Percentiles rank a stretch among this genome's conserved stretches.
Conservation (phyloP, 2,113 vertebrate genomes). For the Seriola rivoliana region DNA sequence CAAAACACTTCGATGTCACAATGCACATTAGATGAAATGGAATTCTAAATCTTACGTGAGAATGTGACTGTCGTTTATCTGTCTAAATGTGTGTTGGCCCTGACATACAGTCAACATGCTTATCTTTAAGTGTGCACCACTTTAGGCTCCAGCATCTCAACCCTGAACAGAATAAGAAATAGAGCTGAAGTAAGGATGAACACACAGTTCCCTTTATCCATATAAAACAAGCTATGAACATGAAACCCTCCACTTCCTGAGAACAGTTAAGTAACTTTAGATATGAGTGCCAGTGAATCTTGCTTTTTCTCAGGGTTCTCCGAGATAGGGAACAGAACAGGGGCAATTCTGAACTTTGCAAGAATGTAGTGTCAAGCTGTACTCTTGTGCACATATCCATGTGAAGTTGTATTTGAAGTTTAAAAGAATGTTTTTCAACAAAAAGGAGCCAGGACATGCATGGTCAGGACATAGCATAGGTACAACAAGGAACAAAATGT, state of each 20-base stretch:
- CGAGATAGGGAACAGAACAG: neutral
- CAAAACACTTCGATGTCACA: neutral
- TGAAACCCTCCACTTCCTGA: neutral
- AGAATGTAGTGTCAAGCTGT: neutral
- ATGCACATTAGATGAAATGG: neutral
- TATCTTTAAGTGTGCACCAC: neutral
- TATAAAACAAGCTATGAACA: neutral
- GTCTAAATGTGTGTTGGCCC: neutral
- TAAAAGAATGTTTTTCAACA: neutral
- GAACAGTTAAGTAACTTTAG: neutral
- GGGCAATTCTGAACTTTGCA: neutral
- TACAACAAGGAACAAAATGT: neutral
- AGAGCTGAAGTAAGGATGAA: neutral
- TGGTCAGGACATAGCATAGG: too few relatives aligned
- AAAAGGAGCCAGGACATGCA: neutral
- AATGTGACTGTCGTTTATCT: neutral
- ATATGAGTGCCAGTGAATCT: too few relatives aligned
- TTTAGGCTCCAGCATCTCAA: neutral
- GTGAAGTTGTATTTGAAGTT: neutral
- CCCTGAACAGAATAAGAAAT: slow-evolving; percentile 13
- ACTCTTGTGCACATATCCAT: neutral
- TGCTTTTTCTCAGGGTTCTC: too few relatives aligned
- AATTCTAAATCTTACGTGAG: neutral
- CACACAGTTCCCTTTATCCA: neutral
- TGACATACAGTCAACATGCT: neutral